Conservation (phyloP, 2,888 invertebrate genomes). For the Desoria tigrina region DNA sequence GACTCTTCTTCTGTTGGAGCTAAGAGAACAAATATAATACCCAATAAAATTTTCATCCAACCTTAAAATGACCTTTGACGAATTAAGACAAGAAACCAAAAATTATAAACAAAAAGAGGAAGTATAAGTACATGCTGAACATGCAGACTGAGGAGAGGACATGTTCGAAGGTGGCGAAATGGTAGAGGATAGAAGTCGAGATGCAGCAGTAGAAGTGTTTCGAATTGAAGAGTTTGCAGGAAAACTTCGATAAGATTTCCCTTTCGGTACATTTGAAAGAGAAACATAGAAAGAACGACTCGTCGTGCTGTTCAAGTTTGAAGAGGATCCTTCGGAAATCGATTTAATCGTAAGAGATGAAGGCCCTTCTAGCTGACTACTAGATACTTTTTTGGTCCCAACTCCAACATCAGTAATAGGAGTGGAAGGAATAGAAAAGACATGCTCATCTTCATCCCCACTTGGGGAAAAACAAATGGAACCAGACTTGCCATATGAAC, state of each 20-base stretch:
- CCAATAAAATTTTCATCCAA: neutral
- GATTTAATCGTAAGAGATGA: slow-evolving; percentile 9
- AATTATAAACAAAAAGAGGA: slow-evolving; percentile 10
- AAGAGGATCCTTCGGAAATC: slow-evolving; percentile 24
- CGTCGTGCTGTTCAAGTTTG: slow-evolving; percentile 25
- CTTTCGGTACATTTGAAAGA: slow-evolving; percentile 45
- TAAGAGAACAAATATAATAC: slow-evolving; percentile 21
- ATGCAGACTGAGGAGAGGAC: slow-evolving; percentile 38
- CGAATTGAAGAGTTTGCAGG: slow-evolving; percentile 24
- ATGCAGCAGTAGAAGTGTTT: slow-evolving; percentile 31
- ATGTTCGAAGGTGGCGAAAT: slow-evolving; percentile 39
- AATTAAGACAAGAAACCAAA: neutral
- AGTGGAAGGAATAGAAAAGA: slow-evolving; percentile 13
- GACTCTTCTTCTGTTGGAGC: slow-evolving; percentile 35
- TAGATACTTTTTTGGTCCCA: neutral
- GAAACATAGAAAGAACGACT: slow-evolving; percentile 46
- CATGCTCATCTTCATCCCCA: slow-evolving; percentile 20
- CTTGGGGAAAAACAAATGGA: slow-evolving; percentile 32
- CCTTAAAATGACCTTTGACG: slow-evolving; percentile 6
- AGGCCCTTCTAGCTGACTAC: slow-evolving; percentile 13
- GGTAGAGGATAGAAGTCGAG: slow-evolving; percentile 43
- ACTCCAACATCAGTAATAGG: neutral
- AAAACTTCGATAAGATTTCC: slow-evolving; percentile 43
- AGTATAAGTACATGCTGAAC: slow-evolving; percentile 11
- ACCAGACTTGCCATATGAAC: slow-evolving; percentile 43